Base-by-base conservation (phyloP, 2,888 invertebrate genomes). In the Lithophane ornitopus region DNA sequence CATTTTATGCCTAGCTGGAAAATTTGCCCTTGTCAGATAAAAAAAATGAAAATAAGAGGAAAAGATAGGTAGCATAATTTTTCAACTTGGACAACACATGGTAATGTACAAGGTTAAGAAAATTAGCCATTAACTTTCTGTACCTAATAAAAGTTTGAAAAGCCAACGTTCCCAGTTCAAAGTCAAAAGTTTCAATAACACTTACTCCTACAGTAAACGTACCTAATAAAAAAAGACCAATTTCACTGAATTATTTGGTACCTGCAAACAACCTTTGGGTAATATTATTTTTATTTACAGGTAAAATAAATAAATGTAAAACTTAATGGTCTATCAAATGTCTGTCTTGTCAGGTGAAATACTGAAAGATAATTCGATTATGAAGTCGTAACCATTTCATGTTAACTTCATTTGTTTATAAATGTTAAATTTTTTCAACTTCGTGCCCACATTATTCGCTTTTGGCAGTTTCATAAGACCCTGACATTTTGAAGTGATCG, bases 401-500 rank as follows among this genome's bases (percentile, higher is more conserved):
- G 41, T 49, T 56, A 41, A 70, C 6, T 49, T 26, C 26, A n/a
- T 65, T 52, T 16, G 9, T 61, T 46, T 11, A n/a, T n/a, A 4
- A 7, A 16, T 28, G 26, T 58, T 74, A 3, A 4, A 0, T 16
- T 14, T 54, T 62, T 46, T 82, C 52, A 19, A 11, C 56, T 34
- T 74, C 59, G 34, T 62, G 44, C 68, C 59, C 44, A 59, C 62
- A 34, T 22, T 16, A 12, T 69, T 46, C 41, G 9, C 59, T 66
- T 71, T 85, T 74, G 70, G 46, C 73, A 71, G 76, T 74, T 78
- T 74, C 63, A 66, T 70, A 78, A 80, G 59, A 62, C 70, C 74
- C 80, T 87, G 87, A 85, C 87, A 85, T 86, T 88, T 54, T 85
- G 44, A 54, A 82, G 61, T 68, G 79, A 84, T 77, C 68, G 65